phyloP scores from a whole-genome alignment of 2,888 invertebrate genomes.

The Ophion obscuratus region DNA sequence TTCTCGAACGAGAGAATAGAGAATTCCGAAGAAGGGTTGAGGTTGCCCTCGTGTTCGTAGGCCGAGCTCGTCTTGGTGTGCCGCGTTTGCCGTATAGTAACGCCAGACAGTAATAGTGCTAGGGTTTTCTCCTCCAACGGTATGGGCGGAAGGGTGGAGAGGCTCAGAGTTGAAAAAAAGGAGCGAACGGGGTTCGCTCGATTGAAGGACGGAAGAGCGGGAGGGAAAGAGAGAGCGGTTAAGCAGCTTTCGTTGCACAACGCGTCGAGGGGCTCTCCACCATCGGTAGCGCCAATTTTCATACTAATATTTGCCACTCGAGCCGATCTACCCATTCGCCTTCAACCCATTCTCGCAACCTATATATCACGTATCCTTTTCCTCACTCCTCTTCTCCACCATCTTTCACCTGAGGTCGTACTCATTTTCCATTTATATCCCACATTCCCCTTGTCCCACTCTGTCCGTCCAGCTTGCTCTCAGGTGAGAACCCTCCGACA shows the following conservation, averaged over 20 bases:
- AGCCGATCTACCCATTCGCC: constrained; percentile 75
- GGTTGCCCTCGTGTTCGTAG: constrained; percentile 13
- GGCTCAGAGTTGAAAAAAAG: constrained; percentile 49
- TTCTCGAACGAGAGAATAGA: constrained; percentile 1
- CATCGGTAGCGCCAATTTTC: constrained; percentile 79
- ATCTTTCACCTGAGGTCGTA: constrained; percentile 44
- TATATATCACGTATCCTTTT: constrained; percentile 49
- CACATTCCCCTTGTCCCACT: neutral
- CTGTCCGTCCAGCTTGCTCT: neutral
- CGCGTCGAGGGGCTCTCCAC: constrained; percentile 73
- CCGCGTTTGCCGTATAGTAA: constrained; percentile 1
- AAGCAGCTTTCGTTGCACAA: constrained; percentile 83
- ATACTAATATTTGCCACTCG: constrained; percentile 84
- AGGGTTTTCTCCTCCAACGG: neutral
- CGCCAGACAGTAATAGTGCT: constrained; percentile 2
- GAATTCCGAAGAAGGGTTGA: neutral
- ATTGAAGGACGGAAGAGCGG: constrained; percentile 40
- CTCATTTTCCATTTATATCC: constrained; percentile 19
- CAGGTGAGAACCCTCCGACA: neutral
- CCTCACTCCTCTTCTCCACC: constrained; percentile 56
- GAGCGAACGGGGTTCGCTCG: constrained; percentile 5
- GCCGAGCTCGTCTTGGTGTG: neutral
- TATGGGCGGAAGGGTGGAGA: neutral
- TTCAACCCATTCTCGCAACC: constrained; percentile 52
- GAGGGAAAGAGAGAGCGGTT: constrained; percentile 74